Evolutionary conservation across 2,113 vertebrate species (phyloP).

Genomic region (Zootoca vivipara): DNA sequence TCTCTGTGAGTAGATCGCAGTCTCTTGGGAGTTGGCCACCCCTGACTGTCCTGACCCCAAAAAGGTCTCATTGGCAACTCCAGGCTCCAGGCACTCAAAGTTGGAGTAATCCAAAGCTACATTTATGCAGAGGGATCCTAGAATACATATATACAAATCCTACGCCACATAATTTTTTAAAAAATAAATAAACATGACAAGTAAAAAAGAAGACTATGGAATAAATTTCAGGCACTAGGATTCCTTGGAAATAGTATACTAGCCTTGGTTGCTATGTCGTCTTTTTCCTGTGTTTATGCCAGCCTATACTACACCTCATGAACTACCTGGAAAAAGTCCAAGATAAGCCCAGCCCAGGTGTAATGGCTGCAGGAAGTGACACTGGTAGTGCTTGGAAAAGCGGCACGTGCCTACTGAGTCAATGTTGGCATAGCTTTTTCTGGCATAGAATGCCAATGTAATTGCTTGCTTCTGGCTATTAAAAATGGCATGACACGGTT

Average conservation of each 20-base stretch:
- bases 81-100: not conserved
- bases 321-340: not conserved
- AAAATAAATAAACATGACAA: constrained; percentile 9
- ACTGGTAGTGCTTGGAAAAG: fast-evolving
- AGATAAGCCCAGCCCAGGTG: not conserved
- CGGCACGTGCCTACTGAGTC: not conserved
- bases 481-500: not conserved
- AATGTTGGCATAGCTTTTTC: not conserved
- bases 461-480: not conserved
- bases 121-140: not conserved
- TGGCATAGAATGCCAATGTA: not conserved
- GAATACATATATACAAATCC: constrained; percentile 12
- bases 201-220: not conserved
- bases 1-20: no score
- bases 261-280: not conserved
- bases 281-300: not conserved
- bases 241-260: not conserved
- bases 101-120: not conserved
- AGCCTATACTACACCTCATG: not conserved
- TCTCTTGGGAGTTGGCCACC: no score
- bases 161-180: not conserved
- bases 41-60: not conserved
- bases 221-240: not conserved
- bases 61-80: not conserved
- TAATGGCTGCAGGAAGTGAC: not conserved